A percentile compares a stretch with the other conserved stretches of the same genome.
These are phyloP conservation scores for Atopsyche davidsoni DNA, from an alignment of 1,140 invertebrate species.

Conservation along the genomic window DNA sequence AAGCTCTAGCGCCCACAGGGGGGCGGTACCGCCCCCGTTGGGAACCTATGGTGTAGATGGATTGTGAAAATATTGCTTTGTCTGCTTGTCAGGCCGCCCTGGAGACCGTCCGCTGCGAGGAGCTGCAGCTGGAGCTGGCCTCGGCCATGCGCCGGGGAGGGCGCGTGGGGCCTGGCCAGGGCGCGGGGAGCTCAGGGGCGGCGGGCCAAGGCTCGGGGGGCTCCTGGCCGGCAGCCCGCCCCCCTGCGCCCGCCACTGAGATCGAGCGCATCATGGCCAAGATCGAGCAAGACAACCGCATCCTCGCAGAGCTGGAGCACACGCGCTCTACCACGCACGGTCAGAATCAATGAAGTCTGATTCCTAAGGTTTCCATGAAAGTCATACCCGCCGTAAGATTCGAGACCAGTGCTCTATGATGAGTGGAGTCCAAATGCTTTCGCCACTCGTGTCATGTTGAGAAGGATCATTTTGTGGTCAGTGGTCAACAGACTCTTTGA, in stretches of 20 bases:
- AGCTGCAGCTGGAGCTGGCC: slow-evolving; percentile 79
- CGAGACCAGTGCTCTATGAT: too few species aligned
- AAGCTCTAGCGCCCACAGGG: too few species aligned
- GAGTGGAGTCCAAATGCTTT: too few species aligned
- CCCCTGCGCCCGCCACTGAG: slow-evolving; percentile 65
- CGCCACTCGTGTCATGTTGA: too few species aligned
- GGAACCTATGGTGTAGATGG: too few species aligned
- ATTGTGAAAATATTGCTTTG: slow-evolving; percentile 1
- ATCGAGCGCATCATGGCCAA: slow-evolving; percentile 92
- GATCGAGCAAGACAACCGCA: slow-evolving; percentile 82
- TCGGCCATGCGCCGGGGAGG: slow-evolving; percentile 41
- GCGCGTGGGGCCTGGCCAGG: slow-evolving; percentile 32
- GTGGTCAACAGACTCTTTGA: too few species aligned
- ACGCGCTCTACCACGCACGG: slow-evolving; percentile 55
- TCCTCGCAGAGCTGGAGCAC: slow-evolving; percentile 84
- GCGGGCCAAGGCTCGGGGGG: slow-evolving; percentile 32
- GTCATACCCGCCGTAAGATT: too few species aligned
- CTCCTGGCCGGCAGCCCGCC: slow-evolving; percentile 46
- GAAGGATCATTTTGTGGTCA: too few species aligned
- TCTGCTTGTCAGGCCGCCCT: slow-evolving; percentile 56
- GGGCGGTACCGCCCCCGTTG: too few species aligned
- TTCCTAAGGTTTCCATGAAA: too few species aligned
- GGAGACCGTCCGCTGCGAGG: slow-evolving; percentile 84
- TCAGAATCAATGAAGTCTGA: slow-evolving; percentile 17
- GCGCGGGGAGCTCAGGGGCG: slow-evolving; percentile 37